Base-by-base conservation (phyloP, 2,888 invertebrate genomes). In the Furcula furcula region DNA sequence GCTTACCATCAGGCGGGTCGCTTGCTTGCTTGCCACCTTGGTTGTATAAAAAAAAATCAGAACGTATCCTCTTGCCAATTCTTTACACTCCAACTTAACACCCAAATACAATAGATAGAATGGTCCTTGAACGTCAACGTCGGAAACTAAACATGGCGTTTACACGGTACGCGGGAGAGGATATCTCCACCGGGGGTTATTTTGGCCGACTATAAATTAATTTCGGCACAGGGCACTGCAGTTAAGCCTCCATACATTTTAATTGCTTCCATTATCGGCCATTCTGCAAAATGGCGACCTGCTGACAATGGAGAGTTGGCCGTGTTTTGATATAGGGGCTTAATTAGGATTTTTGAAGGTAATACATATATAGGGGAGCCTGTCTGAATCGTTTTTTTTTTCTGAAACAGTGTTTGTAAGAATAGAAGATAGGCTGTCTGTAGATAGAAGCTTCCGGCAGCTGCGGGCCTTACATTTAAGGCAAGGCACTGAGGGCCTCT, bases 241-340 rank as follows among this genome's bases (percentile, higher is more conserved):
- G 85, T 85, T 84, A 87, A 85, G 84, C 85, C 82, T 76, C 82
- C 83, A 87, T 86, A 87, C 84, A 87, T 87, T 87, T 87, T 87
- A 87, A 87, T 86, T 86, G 87, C 77, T 76, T 79, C 82, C 82
- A 87, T 87, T 87, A 87, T 86, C 81, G 80, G 77, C 71, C 74
- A 72, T 80, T 83, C 78, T 72, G 70, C 70, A 77, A 78, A 82
- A 81, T 76, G 72, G 72, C 71, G 76, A 72, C 62, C 65, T 65
- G 72, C 71, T 80, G 81, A 81, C 83, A 83, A 82, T 79, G 72
- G 71, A 50, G 38, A 61, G 57, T 67, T 44, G 64, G 55, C 53
- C 50, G 52, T 55, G 59, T 63, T 67, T 73, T 67, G 69, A 65
- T 70, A 69, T 71, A 67, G 28, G 67, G 55, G 54, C 61, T 63